Evolutionary conservation across 1,140 invertebrate genomes (phyloP).

Genomic region (Piezodorus guildinii): DNA sequence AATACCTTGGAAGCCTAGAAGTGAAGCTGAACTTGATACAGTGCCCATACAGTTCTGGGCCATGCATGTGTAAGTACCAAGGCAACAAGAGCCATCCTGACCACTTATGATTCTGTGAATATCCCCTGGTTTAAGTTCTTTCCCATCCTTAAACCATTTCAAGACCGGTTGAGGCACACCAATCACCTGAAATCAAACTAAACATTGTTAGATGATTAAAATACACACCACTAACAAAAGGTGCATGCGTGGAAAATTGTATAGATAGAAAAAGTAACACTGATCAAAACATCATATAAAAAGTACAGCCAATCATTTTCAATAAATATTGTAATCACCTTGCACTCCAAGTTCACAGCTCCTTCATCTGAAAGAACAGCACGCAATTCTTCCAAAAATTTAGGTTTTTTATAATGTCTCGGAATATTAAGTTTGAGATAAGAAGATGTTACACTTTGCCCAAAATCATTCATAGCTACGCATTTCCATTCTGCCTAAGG

Average conservation of each 20-base stretch:
- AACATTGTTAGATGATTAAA: no score
- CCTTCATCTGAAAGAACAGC: constrained; percentile 76
- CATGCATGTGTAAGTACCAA: constrained; percentile 89
- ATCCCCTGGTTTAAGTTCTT: constrained; percentile 77
- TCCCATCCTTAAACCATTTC: constrained; percentile 85
- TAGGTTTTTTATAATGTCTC: constrained; percentile 74
- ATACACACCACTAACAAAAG: no score
- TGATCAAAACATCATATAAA: no score
- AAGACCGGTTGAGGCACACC: constrained; percentile 75
- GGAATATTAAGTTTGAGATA: constrained; percentile 75
- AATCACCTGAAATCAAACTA: constrained; percentile 46
- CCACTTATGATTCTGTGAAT: constrained; percentile 83
- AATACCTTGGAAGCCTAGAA: constrained; percentile 72
- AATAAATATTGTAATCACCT: no score
- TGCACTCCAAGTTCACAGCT: constrained; percentile 82
- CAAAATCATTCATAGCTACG: constrained; percentile 74
- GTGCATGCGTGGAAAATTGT: no score
- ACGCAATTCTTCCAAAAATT: constrained; percentile 70
- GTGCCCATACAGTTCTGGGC: constrained; percentile 86
- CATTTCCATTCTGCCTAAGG: constrained; percentile 75
- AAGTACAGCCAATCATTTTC: no score
- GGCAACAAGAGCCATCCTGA: constrained; percentile 75
- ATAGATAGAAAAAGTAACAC: no score
- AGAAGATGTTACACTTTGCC: constrained; percentile 73
- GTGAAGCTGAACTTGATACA: constrained; percentile 72